Conservation (phyloP, 2,797 vertebrate genomes). For the Oreochromis mossambicus region DNA sequence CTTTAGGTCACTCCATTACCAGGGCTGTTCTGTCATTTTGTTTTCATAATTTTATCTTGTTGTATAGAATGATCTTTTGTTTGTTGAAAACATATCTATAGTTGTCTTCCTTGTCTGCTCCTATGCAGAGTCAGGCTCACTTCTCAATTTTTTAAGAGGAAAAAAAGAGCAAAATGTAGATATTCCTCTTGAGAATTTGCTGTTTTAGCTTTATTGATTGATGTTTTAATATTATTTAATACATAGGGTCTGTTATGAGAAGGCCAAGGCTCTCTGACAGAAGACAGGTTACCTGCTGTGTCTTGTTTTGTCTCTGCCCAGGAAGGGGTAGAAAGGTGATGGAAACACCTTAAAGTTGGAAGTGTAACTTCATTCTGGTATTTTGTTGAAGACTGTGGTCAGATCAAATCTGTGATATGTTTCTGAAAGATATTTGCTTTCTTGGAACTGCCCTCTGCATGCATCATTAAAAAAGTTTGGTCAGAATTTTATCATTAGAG, state of each 20-base stretch:
- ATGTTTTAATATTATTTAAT: neutral
- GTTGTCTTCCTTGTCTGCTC: too few relatives aligned
- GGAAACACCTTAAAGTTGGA: neutral
- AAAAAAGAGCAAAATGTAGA: neutral
- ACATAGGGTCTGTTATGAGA: fast-evolving
- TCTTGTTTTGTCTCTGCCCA: neutral
- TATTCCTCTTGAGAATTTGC: neutral
- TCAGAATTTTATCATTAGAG: neutral
- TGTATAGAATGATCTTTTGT: neutral
- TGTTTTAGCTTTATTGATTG: neutral
- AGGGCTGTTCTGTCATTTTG: neutral
- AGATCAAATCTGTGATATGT: neutral
- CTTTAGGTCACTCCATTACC: neutral
- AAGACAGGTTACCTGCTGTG: neutral
- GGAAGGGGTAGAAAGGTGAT: neutral
- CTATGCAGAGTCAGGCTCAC: neutral
- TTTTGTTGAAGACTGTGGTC: neutral
- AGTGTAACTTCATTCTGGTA: neutral
- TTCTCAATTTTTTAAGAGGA: neutral
- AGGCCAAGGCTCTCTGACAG: neutral
- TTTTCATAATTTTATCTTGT: neutral
- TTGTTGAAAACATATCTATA: neutral
- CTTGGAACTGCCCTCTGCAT: neutral
- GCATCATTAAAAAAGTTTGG: neutral
- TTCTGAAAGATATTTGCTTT: neutral